Conservation (phyloP, 35 echinoderm and acorn worm genomes). For the Ophiothrix spiculata region DNA sequence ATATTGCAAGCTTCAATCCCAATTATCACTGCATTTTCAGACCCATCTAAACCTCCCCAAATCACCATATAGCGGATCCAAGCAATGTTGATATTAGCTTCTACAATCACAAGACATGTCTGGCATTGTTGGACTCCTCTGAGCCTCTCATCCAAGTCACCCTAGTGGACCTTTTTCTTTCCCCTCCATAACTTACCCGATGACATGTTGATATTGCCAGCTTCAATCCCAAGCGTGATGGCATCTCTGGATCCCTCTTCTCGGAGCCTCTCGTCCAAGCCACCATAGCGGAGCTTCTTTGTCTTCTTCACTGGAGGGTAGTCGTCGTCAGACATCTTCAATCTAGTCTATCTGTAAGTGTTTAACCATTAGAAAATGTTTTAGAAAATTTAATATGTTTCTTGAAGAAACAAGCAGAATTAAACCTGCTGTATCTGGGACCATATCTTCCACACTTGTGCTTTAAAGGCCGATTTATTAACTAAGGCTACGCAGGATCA, state of each 20-base stretch:
- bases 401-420: no score
- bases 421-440: no score
- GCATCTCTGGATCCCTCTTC: slow-evolving; percentile 24
- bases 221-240: slow-evolving; percentile 30
- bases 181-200: slow-evolving; percentile 55
- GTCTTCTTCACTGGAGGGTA: slow-evolving; percentile 31
- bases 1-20: not conserved
- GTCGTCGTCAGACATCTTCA: slow-evolving; percentile 50
- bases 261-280: slow-evolving; percentile 47
- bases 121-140: not conserved
- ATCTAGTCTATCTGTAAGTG: not conserved
- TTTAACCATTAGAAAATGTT: no score
- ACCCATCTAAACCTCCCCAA: not conserved
- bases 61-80: not conserved
- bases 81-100: not conserved
- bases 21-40: not conserved
- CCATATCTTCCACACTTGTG: no score
- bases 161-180: not conserved
- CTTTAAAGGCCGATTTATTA: no score
- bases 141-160: not conserved
- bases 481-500: no score
- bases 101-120: not conserved
- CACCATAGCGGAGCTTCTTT: slow-evolving; percentile 87
- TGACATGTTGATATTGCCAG: slow-evolving; percentile 76
- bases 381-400: no score